Conservation (phyloP, 2,888 invertebrate genomes). For the Deilephila porcellus region DNA sequence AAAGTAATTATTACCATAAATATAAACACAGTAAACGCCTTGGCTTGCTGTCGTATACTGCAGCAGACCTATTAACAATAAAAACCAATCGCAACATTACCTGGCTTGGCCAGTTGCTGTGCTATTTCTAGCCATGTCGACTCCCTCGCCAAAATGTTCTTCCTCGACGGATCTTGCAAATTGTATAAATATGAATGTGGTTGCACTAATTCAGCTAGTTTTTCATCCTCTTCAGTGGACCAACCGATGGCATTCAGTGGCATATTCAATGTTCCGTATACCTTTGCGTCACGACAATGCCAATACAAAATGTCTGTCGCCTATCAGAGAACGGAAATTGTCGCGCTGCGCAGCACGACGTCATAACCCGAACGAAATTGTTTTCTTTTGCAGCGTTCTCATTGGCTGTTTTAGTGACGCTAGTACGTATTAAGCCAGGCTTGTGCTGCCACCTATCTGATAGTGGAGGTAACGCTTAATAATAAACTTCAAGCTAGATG, state of each 20-base stretch:
- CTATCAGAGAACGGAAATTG: conserved; percentile 77
- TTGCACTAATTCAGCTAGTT: conserved; percentile 70
- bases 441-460: conserved; percentile 43
- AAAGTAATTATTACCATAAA: neutral
- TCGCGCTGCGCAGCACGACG: conserved; percentile 76
- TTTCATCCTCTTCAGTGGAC: conserved; percentile 73
- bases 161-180: conserved; percentile 70
- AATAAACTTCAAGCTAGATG: conserved; percentile 41
- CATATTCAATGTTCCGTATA: conserved; percentile 61
- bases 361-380: conserved; percentile 56
- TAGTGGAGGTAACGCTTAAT: neutral
- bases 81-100: conserved; percentile 45
- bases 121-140: conserved; percentile 77
- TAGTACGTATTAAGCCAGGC: neutral
- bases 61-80: conserved; percentile 51
- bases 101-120: conserved; percentile 70
- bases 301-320: conserved; percentile 79
- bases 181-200: conserved; percentile 74
- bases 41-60: conserved; percentile 36
- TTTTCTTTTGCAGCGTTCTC: conserved; percentile 47
- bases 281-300: conserved; percentile 53
- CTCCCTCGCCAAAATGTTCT: conserved; percentile 73
- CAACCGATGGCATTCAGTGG: conserved; percentile 76
- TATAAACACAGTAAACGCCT: neutral
- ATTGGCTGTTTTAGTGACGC: conserved; percentile 56